A percentile compares a stretch with the other conserved stretches of the same genome.
Evolutionary conservation across 1,140 invertebrate species (phyloP).

Genomic region (Eumaeus atala): DNA sequence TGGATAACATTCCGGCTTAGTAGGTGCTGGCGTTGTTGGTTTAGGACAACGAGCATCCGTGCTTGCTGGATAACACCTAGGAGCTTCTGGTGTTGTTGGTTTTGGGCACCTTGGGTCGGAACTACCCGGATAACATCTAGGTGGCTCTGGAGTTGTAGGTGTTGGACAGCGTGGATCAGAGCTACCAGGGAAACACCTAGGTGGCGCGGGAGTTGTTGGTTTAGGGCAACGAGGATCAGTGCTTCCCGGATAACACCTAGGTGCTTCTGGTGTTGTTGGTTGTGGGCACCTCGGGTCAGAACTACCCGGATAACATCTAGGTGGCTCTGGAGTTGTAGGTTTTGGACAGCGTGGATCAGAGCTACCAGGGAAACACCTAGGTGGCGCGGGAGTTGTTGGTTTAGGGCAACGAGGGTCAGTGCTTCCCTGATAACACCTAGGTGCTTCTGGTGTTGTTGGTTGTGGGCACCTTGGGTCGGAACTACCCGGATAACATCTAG

Average conservation of each 20-base stretch:
- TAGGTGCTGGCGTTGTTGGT: conserved; percentile 27
- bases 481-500: conserved; percentile 53
- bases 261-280: conserved; percentile 27
- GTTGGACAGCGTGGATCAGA: conserved; percentile 53
- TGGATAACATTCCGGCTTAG: conserved; percentile 32
- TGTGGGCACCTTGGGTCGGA: conserved; percentile 64
- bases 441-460: conserved; percentile 42
- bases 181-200: conserved; percentile 48
- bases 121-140: conserved; percentile 5
- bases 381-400: conserved; percentile 34
- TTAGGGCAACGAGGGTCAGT: conserved; percentile 58
- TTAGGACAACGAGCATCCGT: conserved; percentile 45
- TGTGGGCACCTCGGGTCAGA: conserved; percentile 57
- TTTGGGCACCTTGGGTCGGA: conserved; percentile 33
- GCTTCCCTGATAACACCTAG: conserved; percentile 60
- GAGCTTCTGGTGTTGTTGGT: conserved; percentile 32
- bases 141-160: conserved; percentile 21
- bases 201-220: conserved; percentile 37
- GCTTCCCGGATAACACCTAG: conserved; percentile 60
- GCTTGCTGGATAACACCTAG: conserved; percentile 50
- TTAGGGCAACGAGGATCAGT: conserved; percentile 55
- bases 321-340: conserved; percentile 18
- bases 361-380: conserved; percentile 60
- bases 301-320: conserved; percentile 50
- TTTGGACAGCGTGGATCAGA: conserved; percentile 62